Conservation (phyloP, 2,888 invertebrate species). For the Ichneumon xanthorius region DNA sequence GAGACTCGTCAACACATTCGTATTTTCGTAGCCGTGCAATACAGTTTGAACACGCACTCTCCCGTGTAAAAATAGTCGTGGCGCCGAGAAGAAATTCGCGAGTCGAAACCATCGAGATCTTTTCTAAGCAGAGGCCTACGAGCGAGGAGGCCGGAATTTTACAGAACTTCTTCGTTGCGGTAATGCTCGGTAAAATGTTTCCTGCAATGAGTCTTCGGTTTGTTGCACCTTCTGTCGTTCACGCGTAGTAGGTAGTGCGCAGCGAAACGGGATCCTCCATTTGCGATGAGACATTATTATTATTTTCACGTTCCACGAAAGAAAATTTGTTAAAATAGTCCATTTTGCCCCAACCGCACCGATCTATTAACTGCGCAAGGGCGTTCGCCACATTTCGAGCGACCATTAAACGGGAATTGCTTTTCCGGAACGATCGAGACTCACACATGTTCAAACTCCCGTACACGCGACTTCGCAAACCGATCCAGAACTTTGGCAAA, state of each 20-base stretch:
- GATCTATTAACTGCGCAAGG: neutral
- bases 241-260: too few relatives aligned
- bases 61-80: conserved; percentile 65
- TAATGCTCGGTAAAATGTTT: neutral
- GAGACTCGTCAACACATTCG: conserved; percentile 60
- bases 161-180: neutral
- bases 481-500: conserved; percentile 10
- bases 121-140: neutral
- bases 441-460: neutral
- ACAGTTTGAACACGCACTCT: conserved; percentile 5
- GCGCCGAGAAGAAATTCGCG: conserved; percentile 52
- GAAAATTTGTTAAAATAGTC: too few relatives aligned
- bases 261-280: too few relatives aligned
- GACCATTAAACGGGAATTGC: conserved; percentile 2
- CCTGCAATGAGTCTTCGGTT: too few relatives aligned
- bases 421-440: conserved; percentile 10
- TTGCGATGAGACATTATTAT: too few relatives aligned
- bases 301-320: too few relatives aligned
- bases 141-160: neutral
- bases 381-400: neutral
- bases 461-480: neutral
- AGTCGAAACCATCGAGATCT: conserved; percentile 37
- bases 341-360: too few relatives aligned
- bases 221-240: too few relatives aligned
- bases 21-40: conserved; percentile 28